These are phyloP conservation scores for Echiichthys vipera DNA, from an alignment of 2,797 vertebrate genomes.

Conservation along the genomic window DNA sequence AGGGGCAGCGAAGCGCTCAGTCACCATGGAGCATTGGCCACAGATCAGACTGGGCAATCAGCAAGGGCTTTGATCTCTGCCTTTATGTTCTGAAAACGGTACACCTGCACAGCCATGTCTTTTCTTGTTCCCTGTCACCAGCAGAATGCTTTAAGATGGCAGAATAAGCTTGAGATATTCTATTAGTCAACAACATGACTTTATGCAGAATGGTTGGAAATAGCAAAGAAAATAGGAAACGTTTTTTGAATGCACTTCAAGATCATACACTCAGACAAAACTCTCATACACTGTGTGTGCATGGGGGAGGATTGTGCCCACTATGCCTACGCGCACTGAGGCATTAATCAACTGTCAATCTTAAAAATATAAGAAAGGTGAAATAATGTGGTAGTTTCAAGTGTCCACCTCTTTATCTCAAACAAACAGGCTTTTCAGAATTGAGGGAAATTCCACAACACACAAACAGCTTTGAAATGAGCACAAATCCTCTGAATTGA, in stretches of 20 bases:
- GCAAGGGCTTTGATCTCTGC: constrained; percentile 71
- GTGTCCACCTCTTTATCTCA: constrained; percentile 55
- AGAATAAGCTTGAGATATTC: constrained; percentile 10
- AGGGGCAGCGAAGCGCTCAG: constrained; percentile 59
- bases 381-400: constrained; percentile 58
- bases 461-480: constrained; percentile 65
- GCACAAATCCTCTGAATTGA: constrained; percentile 70
- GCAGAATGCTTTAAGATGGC: constrained; percentile 30
- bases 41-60: constrained; percentile 55
- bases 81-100: constrained; percentile 64
- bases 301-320: neutral
- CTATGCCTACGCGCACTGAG: neutral
- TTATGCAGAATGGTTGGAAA: constrained; percentile 5
- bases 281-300: neutral
- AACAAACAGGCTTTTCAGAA: constrained; percentile 59
- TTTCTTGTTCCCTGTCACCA: constrained; percentile 44
- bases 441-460: constrained; percentile 64
- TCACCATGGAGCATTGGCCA: constrained; percentile 49
- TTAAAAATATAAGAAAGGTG: constrained; percentile 18
- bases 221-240: constrained; percentile 5
- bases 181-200: constrained; percentile 14
- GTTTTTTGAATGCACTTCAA: constrained; percentile 6
- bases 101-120: constrained; percentile 68
- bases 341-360: constrained; percentile 41
- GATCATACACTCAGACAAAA: constrained; percentile 3